These are phyloP conservation scores for Corydoras maculifer DNA, from an alignment of 2,113 vertebrate species.

Conservation along the genomic window DNA sequence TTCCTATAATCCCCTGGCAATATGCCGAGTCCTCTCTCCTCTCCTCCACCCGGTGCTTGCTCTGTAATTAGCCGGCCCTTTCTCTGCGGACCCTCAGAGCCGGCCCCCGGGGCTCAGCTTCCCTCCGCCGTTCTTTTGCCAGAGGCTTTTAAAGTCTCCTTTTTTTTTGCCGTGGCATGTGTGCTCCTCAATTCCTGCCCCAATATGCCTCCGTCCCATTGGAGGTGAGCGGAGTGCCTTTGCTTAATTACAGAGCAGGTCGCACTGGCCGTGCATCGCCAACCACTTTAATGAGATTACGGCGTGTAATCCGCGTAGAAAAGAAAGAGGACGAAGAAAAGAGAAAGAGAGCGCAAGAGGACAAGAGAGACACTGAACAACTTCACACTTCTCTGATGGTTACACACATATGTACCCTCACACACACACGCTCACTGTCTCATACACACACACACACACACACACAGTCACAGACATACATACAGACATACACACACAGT, in stretches of 20 bases:
- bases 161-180: slow-evolving; percentile 46
- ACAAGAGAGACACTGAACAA: slow-evolving; percentile 34
- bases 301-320: slow-evolving; percentile 66
- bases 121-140: slow-evolving; percentile 45
- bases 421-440: no score
- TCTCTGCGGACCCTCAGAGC: slow-evolving; percentile 35
- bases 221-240: slow-evolving; percentile 58
- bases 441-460: no score
- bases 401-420: background rate
- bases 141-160: slow-evolving; percentile 55
- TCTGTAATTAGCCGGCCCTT: slow-evolving; percentile 77
- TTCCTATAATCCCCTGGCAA: slow-evolving; percentile 86
- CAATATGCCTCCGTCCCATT: slow-evolving; percentile 49
- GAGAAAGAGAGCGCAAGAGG: slow-evolving; percentile 15
- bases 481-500: no score
- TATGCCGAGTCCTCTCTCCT: slow-evolving; percentile 56
- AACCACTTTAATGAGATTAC: slow-evolving; percentile 72
- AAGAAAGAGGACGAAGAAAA: slow-evolving; percentile 33
- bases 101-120: slow-evolving; percentile 58
- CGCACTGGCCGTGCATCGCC: slow-evolving; percentile 56
- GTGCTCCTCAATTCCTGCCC: slow-evolving; percentile 48
- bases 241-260: slow-evolving; percentile 57
- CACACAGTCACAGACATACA: no score
- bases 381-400: slow-evolving; percentile 27
- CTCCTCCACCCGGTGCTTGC: slow-evolving; percentile 78